phyloP scores from a whole-genome alignment of 2,888 invertebrate genomes.

The Melanophora roralis region DNA sequence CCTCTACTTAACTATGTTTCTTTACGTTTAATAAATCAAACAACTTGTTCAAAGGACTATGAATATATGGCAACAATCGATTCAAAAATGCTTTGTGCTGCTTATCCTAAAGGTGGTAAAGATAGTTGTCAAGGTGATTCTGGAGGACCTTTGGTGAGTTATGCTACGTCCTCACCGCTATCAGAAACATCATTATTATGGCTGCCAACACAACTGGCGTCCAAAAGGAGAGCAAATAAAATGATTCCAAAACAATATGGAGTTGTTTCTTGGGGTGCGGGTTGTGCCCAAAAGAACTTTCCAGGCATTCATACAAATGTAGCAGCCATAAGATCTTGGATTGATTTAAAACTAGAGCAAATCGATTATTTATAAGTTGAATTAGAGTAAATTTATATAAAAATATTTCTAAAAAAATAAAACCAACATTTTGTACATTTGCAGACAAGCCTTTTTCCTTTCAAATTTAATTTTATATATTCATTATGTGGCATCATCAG shows the following conservation, averaged over 20 bases:
- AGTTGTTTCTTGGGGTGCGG: conserved; percentile 72
- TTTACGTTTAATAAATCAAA: conserved; percentile 65
- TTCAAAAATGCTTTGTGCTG: conserved; percentile 71
- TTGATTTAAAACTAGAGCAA: conserved; percentile 62
- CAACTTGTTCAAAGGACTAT: conserved; percentile 66
- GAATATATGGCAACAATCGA: conserved; percentile 68
- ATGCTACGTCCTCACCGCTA: conserved; percentile 21
- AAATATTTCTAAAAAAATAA: too few species aligned
- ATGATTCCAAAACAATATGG: conserved; percentile 66
- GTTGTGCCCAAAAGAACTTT: conserved; percentile 69
- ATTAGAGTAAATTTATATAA: too few species aligned
- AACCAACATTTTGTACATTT: too few species aligned
- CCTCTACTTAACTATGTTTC: conserved; percentile 67
- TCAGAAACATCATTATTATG: neutral
- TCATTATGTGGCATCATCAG: too few species aligned
- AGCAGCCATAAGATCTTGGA: conserved; percentile 68
- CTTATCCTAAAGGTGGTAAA: conserved; percentile 65
- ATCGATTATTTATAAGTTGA: conserved; percentile 22
- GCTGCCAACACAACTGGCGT: neutral
- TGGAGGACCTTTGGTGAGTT: conserved; percentile 71
- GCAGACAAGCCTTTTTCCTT: too few species aligned
- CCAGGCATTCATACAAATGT: conserved; percentile 72
- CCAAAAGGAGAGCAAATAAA: neutral
- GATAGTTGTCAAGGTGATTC: conserved; percentile 74
- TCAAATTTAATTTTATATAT: too few species aligned